phyloP scores from a whole-genome alignment of 1,140 invertebrate species.

The Leptinotarsa undecemlineata region DNA sequence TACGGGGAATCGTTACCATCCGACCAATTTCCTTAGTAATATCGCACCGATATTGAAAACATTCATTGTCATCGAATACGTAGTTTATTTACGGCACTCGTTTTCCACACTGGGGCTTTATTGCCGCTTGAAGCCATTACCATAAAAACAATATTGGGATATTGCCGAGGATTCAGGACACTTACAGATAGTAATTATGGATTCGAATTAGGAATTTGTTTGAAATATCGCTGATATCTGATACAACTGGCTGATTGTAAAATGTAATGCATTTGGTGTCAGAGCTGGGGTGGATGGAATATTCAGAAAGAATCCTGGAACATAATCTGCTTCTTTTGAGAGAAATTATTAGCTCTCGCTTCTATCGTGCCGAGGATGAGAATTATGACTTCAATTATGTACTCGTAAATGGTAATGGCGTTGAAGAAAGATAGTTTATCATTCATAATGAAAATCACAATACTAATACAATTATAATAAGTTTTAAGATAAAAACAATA shows the following conservation, averaged over 20 bases:
- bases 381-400: not conserved
- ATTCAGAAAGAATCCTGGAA: not conserved
- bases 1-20: no score
- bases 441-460: no score
- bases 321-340: not conserved
- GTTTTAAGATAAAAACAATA: no score
- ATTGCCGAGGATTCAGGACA: not conserved
- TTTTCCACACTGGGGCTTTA: not conserved
- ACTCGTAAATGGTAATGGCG: not conserved
- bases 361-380: not conserved
- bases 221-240: not conserved
- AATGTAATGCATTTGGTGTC: no score
- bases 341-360: not conserved
- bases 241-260: slow-evolving; percentile 1
- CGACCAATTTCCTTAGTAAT: no score
- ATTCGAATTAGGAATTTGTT: not conserved
- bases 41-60: slow-evolving; percentile 3
- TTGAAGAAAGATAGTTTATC: not conserved
- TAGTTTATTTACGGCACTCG: not conserved
- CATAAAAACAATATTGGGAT: slow-evolving; percentile 10
- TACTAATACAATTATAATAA: no score
- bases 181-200: slow-evolving; percentile 1
- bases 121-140: not conserved
- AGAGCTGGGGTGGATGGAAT: no score
- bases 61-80: slow-evolving; percentile 6